phyloP scores from a whole-genome alignment of 1,140 invertebrate species.

The Cherax quadricarinatus region DNA sequence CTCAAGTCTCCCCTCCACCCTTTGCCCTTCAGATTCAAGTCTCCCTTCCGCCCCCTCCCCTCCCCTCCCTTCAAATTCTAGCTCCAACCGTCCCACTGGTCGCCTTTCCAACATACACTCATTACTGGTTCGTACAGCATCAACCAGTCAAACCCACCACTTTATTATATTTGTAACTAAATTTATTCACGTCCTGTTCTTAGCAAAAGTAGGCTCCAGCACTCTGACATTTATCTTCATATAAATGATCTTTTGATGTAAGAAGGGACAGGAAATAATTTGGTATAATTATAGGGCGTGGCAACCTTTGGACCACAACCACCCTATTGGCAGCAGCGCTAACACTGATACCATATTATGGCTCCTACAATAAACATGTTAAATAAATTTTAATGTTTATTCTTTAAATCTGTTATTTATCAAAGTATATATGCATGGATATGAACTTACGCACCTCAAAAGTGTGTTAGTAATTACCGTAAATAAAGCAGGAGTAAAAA shows the following conservation, averaged over 20 bases:
- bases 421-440: neutral
- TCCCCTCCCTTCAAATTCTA: neutral
- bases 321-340: slow-evolving; percentile 36
- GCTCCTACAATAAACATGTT: neutral
- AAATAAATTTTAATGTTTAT: neutral
- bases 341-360: slow-evolving; percentile 44
- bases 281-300: slow-evolving; percentile 55
- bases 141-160: too few relatives aligned
- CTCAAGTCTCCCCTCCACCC: neutral
- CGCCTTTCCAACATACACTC: too few relatives aligned
- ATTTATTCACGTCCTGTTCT: neutral
- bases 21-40: neutral
- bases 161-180: neutral
- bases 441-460: neutral
- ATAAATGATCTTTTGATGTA: neutral
- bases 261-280: slow-evolving; percentile 50
- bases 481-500: neutral
- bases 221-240: neutral
- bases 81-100: neutral
- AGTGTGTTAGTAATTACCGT: neutral
- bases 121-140: too few relatives aligned
- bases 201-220: neutral
- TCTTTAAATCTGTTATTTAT: neutral
- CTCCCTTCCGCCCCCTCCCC: neutral
- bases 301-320: slow-evolving; percentile 34